Evolutionary conservation across 92 coral and sea anemone genomes (phyloP), one percentile per base, ranked within the genome.

Genomic region (Porites evermanni): DNA sequence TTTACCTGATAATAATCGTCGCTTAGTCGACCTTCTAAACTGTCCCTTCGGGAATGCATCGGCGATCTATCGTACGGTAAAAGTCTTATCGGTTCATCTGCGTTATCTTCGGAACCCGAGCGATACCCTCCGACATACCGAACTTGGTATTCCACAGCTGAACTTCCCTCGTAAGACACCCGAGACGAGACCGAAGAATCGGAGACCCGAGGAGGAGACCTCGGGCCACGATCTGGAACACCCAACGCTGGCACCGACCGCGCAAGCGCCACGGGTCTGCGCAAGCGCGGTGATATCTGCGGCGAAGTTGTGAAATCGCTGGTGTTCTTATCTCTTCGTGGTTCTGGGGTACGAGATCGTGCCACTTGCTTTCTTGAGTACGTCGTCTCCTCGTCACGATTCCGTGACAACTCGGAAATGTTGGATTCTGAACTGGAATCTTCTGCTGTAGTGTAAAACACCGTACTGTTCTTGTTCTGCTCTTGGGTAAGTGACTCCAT

Each of bases 81-180:
- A 19, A 89, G 75, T 72, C 80, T 86, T 53, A 92, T 73, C 13
- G 95, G 91, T 67, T 75, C 88, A 1, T 75, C 76, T 21, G 83
- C 53, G 20, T 85, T 75, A 58, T 75, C 75, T 85, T 85, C 88
- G 88, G 88, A 83, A 16, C 83, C 91, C 77, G 93, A 88, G 23
- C 91, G 82, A 65, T 94, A 94, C n/a, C 98, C 98, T n/a, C 98
- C 98, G 50, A 94, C 79, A 79, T 94, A 94, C 51, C 88, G 86
- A 26, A 94, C 98, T 12, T 92, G 94, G 47, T 93, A 85, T 20
- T 93, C 94, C 2, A 86, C 70, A 13, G 79, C 64, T 38, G 76
- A 75, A 53, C 82, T 85, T 12, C 88, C 88, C 76, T 85, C 83
- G 63, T 85, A 85, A 53, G 88, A 85, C 9, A 85, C 88, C 18